phyloP scores from a whole-genome alignment of 2,113 vertebrate species.

The Balaeniceps rex region DNA sequence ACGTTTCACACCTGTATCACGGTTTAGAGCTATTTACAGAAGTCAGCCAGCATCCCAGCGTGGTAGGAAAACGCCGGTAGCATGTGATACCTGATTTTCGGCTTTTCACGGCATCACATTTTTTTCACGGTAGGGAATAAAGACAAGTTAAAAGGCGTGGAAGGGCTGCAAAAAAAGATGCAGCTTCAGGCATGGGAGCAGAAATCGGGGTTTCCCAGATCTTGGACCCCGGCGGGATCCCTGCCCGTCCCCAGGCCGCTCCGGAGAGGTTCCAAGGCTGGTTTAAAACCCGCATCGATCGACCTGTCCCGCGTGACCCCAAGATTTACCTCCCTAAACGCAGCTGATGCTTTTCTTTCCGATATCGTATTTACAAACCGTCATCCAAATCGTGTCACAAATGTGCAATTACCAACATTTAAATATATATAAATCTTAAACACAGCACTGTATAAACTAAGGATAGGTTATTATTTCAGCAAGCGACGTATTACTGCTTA shows the following conservation, averaged over 20 bases:
- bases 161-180: background rate
- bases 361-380: background rate
- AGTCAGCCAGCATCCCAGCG: background rate
- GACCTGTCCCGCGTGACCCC: background rate
- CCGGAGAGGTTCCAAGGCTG: background rate
- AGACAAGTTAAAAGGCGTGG: background rate
- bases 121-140: background rate
- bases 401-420: background rate
- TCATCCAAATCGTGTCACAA: background rate
- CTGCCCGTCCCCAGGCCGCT: background rate
- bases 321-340: background rate
- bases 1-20: rapidly evolving
- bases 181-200: background rate
- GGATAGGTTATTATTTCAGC: background rate
- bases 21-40: rapidly evolving
- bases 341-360: background rate
- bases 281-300: background rate
- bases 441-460: background rate
- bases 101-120: no score
- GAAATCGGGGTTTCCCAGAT: background rate
- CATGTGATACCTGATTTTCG: no score
- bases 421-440: background rate
- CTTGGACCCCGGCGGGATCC: background rate
- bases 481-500: background rate
- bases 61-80: background rate